Percentiles rank a stretch among this genome's conserved stretches.
phyloP scores from a whole-genome alignment of 2,888 invertebrate species.

The Drosophila paracracens region DNA sequence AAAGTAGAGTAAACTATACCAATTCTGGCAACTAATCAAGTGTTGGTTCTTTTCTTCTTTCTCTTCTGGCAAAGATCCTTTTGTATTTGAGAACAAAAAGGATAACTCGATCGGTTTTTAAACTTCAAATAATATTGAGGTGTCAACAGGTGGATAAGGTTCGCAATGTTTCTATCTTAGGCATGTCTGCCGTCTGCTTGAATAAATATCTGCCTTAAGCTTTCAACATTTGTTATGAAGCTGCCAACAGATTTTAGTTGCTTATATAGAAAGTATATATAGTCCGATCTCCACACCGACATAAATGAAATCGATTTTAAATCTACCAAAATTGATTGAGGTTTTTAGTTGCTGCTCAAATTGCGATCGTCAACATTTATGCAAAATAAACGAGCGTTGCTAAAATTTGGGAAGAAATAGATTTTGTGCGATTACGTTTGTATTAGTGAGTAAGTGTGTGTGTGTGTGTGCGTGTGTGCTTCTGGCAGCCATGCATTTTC shows the following conservation, averaged over 20 bases:
- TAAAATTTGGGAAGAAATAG: conserved; percentile 20
- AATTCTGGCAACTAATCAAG: neutral
- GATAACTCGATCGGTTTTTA: neutral
- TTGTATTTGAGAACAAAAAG: neutral
- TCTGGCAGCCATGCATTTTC: conserved; percentile 61
- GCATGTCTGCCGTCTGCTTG: neutral
- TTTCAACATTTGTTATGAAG: neutral
- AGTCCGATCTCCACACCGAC: neutral
- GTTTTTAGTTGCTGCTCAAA: conserved; percentile 37
- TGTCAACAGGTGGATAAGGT: neutral
- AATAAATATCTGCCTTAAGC: neutral
- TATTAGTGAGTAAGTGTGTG: conserved; percentile 5
- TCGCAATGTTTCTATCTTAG: neutral
- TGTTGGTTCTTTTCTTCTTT: neutral
- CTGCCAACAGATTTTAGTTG: too few relatives aligned
- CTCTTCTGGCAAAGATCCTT: neutral
- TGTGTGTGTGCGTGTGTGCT: neutral
- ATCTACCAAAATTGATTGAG: conserved; percentile 34
- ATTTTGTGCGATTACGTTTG: neutral
- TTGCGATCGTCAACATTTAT: conserved; percentile 28
- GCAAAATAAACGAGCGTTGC: conserved; percentile 18
- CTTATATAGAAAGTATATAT: neutral
- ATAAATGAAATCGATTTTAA: conserved; percentile 5
- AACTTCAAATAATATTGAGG: neutral
- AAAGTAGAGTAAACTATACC: neutral